phyloP scores from a whole-genome alignment of 2,113 vertebrate species.

The Festucalex cinctus region DNA sequence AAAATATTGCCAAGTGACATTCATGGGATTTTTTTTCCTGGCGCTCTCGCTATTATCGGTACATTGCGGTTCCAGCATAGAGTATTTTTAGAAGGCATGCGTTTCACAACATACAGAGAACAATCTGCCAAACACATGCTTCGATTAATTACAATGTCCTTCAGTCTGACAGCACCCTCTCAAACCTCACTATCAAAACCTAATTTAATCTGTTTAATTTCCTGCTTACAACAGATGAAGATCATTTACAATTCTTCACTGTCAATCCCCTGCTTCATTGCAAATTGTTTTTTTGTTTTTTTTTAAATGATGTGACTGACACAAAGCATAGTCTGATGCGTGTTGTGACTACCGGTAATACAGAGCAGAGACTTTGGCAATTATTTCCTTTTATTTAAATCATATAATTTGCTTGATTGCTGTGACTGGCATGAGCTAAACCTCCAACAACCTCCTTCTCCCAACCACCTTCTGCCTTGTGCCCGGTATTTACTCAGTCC shows the following conservation, averaged over 20 bases:
- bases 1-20: slow-evolving; percentile 32
- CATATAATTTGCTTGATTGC: slow-evolving; percentile 50
- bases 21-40: too few relatives aligned
- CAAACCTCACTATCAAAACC: slow-evolving; percentile 8
- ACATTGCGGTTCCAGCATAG: slow-evolving; percentile 25
- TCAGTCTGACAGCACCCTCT: slow-evolving; percentile 20
- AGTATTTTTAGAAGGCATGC: not conserved
- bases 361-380: slow-evolving; percentile 30
- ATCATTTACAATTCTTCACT: slow-evolving; percentile 14
- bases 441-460: not conserved
- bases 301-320: slow-evolving; percentile 28
- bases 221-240: slow-evolving; percentile 12
- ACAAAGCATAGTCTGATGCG: slow-evolving; percentile 27
- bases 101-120: slow-evolving; percentile 9
- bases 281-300: slow-evolving; percentile 9
- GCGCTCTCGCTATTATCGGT: slow-evolving; percentile 4
- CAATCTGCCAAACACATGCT: slow-evolving; percentile 7
- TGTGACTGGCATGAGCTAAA: slow-evolving; percentile 17
- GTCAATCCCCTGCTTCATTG: slow-evolving; percentile 7
- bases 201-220: slow-evolving; percentile 56
- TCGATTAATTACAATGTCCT: slow-evolving; percentile 9
- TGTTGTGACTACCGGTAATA: slow-evolving; percentile 41
- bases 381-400: slow-evolving; percentile 62
- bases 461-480: not conserved
- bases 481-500: too few relatives aligned